These are phyloP conservation scores for Heterochromis multidens DNA, from an alignment of 2,113 vertebrate genomes.

Conservation along the genomic window DNA sequence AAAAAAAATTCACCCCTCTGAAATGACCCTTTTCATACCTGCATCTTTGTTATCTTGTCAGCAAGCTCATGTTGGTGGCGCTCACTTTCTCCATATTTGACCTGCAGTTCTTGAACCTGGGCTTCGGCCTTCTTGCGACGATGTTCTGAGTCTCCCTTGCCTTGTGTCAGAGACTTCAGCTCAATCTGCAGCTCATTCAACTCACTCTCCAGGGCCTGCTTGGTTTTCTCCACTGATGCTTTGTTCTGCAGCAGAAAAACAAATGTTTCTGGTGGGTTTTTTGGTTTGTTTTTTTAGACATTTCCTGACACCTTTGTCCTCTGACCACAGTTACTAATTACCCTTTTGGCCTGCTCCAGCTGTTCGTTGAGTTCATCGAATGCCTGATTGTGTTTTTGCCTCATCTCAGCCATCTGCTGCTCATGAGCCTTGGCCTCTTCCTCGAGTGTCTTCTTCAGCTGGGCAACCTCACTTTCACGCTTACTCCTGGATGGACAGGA, in stretches of 20 bases:
- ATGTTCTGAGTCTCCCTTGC: constrained; percentile 88
- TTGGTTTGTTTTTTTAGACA: background rate
- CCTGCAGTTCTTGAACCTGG: constrained; percentile 90
- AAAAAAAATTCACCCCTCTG: background rate
- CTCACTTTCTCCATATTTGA: constrained; percentile 86
- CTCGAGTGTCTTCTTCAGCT: constrained; percentile 89
- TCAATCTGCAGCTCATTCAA: constrained; percentile 89
- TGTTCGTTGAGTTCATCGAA: constrained; percentile 94
- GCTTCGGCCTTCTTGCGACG: constrained; percentile 91
- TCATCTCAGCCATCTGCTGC: constrained; percentile 88
- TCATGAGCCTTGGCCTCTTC: constrained; percentile 89
- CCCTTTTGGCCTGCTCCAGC: constrained; percentile 92
- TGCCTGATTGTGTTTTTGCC: constrained; percentile 92
- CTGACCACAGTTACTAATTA: constrained; percentile 32
- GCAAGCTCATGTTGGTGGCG: constrained; percentile 80
- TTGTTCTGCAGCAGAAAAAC: no score
- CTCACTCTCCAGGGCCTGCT: constrained; percentile 90
- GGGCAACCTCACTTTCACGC: constrained; percentile 89
- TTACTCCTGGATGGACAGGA: constrained; percentile 77
- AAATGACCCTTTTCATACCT: constrained; percentile 73
- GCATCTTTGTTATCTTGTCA: constrained; percentile 84
- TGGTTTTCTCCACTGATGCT: constrained; percentile 90
- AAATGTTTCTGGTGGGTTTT: no score
- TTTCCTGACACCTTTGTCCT: background rate
- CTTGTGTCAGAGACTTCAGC: constrained; percentile 83